Base-by-base conservation (phyloP, 2,888 invertebrate genomes). In the Coenonympha arcania region DNA sequence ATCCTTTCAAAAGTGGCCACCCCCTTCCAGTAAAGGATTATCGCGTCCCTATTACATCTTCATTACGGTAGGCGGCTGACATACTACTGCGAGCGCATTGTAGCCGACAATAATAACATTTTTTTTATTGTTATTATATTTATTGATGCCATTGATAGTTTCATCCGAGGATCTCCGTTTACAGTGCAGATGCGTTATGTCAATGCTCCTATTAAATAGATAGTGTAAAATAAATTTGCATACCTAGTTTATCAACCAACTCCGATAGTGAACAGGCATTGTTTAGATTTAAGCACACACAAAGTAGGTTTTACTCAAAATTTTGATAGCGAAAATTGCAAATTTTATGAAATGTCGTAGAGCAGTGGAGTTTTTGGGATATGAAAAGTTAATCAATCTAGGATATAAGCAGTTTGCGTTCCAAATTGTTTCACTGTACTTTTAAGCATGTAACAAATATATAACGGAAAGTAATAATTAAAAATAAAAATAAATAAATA, bases 41-140 rank as follows among this genome's bases (percentile, higher is more conserved):
- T 69, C 60, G 67, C 73, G 65, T 76, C 84, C 81, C 82, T 68
- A 86, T 85, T 85, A 86, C 85, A 84, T 84, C 85, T 85, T 86
- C 86, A 86, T 86, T 86, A 84, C 71, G 82, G 85, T 79, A 82
- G 85, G 81, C 77, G 82, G 76, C 79, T 78, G 82, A 72, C 78
- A 74, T 66, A 61, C 71, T 71, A n/a, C n/a, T n/a, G n/a, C n/a
- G n/a, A n/a, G n/a, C 66, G 63, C 57, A 73, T 72, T 74, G 73
- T 76, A 65, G 62, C 56, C 63, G 54, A 62, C 65, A 64, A 70
- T 71, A 75, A 72, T 74, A 74, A 78, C 43, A 54, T 44, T 50
- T 72, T 77, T 43, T 71, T 74, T 77, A 76, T 76, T 82, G 78
- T 80, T 76, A 79, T 71, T 73, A 66, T 76, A 64, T 79, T 76